Conservation (phyloP, 2,113 vertebrate genomes). For the Grallaria varia region DNA sequence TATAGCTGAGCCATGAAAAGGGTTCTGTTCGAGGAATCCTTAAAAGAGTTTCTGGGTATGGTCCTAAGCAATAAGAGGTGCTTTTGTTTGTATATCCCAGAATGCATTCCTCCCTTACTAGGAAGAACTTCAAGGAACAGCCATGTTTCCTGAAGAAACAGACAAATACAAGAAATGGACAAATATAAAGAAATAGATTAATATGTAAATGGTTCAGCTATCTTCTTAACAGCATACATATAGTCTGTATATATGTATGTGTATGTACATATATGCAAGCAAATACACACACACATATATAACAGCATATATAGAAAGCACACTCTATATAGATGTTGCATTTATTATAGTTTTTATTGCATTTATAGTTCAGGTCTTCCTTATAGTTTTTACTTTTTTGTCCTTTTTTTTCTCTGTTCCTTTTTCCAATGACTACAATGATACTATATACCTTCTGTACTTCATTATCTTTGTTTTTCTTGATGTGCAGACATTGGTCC, state of each 20-base stretch:
- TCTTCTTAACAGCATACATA: neutral
- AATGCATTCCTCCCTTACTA: neutral
- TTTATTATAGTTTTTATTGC: neutral
- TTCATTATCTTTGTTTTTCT: neutral
- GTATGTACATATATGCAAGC: no score
- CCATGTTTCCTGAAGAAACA: neutral
- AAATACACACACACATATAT: neutral
- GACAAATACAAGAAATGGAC: neutral
- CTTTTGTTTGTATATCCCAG: neutral
- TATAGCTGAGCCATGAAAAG: neutral
- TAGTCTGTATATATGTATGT: neutral
- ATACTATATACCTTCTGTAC: neutral
- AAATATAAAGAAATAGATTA: neutral
- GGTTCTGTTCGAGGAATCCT: neutral
- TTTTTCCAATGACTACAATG: neutral
- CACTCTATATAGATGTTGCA: no score
- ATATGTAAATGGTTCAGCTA: neutral
- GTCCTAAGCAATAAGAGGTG: neutral
- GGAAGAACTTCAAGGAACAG: neutral
- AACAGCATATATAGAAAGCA: neutral
- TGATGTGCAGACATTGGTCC: neutral
- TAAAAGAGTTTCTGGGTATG: neutral
- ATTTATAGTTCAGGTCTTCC: neutral
- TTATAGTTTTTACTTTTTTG: neutral
- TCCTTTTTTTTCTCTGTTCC: rapidly evolving